Base-by-base conservation (phyloP, 2,797 vertebrate genomes). In the Melopsittacus undulatus region DNA sequence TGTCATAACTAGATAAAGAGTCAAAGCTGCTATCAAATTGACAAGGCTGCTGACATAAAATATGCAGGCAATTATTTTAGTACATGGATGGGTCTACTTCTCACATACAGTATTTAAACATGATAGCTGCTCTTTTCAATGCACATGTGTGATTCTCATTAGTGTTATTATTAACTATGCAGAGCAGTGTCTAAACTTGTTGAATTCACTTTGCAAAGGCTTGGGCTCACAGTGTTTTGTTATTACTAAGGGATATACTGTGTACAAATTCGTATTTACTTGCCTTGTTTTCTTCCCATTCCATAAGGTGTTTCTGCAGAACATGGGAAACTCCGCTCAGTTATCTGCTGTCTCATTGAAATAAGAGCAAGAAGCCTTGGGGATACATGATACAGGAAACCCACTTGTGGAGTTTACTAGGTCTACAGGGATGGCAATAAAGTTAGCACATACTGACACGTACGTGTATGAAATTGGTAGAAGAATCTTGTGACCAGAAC, bases 401-500 rank as follows among this genome's bases (percentile, higher is more conserved):
- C 18, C 46, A 7, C 26, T 13, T 11, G 68, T 13, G 66, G 57
- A 54, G 38, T 51, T 42, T 18, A 7, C 20, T 30, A 45, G 26
- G 5, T 48, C 38, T 63, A 32, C 26, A 22, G 40, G 54, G 24
- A 51, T 0, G 3, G 62, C 63, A 12, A 24, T 1, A 61, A 22
- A 4, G 26, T 51, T 10, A 62, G 59, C 85, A 62, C 8, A 3
- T 36, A 46, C 24, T 42, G 24, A 42, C 10, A 7, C 0, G 0
- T 1, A 10, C 0, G 0, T 7, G 30, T 5, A 14, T 8, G 61
- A 74, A 67, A 23, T 9, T 10, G 22, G 48, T 10, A 67, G 56
- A 72, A 63, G 34, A 51, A 72, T 30, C 43, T 52, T 57, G 54
- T 59, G 34, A 54, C 32, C 29, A 59, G 76, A 78, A 56, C 22